Conservation (phyloP, 2,888 invertebrate species). For the Dugesia japonica region DNA sequence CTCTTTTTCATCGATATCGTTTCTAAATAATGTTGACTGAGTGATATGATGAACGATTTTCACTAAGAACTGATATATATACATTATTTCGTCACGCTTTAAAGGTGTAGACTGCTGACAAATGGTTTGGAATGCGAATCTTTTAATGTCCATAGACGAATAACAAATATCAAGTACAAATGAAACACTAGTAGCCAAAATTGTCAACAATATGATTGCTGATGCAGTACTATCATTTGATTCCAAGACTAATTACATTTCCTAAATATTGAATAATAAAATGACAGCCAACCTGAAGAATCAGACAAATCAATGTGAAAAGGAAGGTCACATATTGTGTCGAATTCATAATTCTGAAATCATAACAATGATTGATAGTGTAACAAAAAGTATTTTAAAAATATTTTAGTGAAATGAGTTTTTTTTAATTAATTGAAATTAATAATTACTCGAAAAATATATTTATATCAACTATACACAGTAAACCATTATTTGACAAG, state of each 20-base stretch:
- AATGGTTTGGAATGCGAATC: background rate
- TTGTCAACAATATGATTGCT: background rate
- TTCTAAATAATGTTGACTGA: background rate
- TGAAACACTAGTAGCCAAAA: background rate
- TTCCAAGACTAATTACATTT: background rate
- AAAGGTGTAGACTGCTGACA: background rate
- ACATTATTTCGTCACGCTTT: constrained; percentile 1
- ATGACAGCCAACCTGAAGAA: background rate
- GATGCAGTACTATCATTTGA: background rate
- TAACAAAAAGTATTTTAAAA: no score
- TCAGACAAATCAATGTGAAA: background rate
- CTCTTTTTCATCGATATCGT: background rate
- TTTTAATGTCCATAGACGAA: background rate
- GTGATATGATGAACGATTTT: constrained; percentile 4
- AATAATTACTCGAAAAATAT: no score
- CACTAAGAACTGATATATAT: background rate
- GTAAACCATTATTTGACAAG: no score
- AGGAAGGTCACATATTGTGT: background rate
- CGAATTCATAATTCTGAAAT: background rate
- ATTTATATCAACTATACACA: no score
- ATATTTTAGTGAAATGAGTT: no score
- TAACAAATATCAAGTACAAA: background rate
- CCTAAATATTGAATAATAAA: no score
- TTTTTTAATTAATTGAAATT: no score
- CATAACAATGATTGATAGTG: no score